phyloP scores from a whole-genome alignment of 2,888 invertebrate species.

The Neoascia interrupta region DNA sequence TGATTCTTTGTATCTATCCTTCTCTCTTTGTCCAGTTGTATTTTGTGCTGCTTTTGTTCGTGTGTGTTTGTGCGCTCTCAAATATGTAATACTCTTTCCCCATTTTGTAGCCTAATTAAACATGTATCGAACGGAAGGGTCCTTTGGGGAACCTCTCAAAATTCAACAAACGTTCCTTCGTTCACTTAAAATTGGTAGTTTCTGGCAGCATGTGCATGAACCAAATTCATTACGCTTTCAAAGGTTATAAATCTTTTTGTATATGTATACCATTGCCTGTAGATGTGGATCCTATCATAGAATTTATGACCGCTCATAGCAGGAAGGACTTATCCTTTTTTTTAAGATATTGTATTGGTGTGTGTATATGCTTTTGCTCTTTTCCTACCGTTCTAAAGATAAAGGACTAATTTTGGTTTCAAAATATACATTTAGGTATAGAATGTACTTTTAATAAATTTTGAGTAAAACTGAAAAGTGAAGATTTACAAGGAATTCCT shows the following conservation, averaged over 20 bases:
- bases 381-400: no score
- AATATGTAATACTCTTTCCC: not conserved
- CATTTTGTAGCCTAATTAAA: not conserved
- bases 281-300: constrained; percentile 13
- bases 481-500: no score
- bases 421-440: no score
- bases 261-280: constrained; percentile 37
- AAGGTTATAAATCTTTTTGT: constrained; percentile 35
- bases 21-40: no score
- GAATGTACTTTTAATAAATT: no score
- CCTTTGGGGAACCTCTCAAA: constrained; percentile 6
- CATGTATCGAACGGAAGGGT: constrained; percentile 1
- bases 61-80: not conserved
- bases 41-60: not conserved
- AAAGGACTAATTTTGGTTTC: no score
- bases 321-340: constrained; percentile 38
- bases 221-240: constrained; percentile 9
- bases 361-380: no score
- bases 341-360: no score
- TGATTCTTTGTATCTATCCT: no score
- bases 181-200: constrained; percentile 4
- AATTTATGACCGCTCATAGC: constrained; percentile 25
- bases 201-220: not conserved
- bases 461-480: no score
- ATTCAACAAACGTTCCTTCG: constrained; percentile 5